These are phyloP conservation scores for Varanus salvator DNA, from an alignment of 2,113 vertebrate species.

Conservation along the genomic window DNA sequence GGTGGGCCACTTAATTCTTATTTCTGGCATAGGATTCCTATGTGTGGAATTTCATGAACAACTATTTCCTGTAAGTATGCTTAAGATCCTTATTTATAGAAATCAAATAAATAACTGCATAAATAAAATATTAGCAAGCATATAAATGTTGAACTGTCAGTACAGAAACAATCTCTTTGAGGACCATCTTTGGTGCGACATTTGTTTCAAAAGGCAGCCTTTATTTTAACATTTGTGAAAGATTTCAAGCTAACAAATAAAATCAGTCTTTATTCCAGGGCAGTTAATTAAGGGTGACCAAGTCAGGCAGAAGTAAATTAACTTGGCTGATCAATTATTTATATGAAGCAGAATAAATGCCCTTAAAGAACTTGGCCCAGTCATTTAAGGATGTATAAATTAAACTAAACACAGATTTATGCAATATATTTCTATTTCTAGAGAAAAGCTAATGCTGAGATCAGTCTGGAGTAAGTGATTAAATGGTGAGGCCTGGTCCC, in stretches of 20 bases:
- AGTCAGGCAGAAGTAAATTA: constrained; percentile 97
- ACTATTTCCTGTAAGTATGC: not conserved
- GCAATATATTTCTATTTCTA: constrained; percentile 75
- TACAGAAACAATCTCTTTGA: constrained; percentile 66
- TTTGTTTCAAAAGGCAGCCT: constrained; percentile 62
- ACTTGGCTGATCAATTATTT: constrained; percentile 98
- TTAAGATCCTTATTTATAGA: constrained; percentile 42
- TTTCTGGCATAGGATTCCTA: not conserved
- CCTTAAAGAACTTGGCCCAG: constrained; percentile 90
- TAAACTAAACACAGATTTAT: constrained; percentile 87
- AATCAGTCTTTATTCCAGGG: constrained; percentile 82
- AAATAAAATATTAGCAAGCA: constrained; percentile 58
- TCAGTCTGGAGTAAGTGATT: constrained; percentile 66
- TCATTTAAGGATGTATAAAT: constrained; percentile 88
- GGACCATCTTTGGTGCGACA: constrained; percentile 61
- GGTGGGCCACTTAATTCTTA: not conserved
- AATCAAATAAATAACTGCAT: too few relatives aligned
- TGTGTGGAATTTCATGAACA: not conserved
- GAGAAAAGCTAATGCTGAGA: constrained; percentile 65
- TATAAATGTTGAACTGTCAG: constrained; percentile 40
- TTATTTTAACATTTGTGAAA: constrained; percentile 68
- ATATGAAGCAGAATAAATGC: constrained; percentile 96
- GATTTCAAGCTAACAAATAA: constrained; percentile 82
- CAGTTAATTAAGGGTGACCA: constrained; percentile 96
- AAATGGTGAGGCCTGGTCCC: constrained; percentile 10